These are phyloP conservation scores for Silurus aristotelis DNA, from an alignment of 2,797 vertebrate genomes.

Conservation along the genomic window DNA sequence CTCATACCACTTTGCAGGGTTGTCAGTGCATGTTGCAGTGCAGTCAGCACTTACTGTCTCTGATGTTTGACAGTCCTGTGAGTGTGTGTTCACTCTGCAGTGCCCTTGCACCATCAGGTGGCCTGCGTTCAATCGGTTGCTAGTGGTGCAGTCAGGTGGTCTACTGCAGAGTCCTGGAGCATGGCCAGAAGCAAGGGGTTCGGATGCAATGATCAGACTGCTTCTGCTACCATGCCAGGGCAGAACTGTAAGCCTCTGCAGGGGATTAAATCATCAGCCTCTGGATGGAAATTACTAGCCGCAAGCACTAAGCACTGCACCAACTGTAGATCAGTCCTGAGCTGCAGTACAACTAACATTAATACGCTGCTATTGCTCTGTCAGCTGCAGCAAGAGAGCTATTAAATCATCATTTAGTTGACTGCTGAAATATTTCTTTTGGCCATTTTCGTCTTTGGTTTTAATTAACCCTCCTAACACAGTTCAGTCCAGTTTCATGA, in stretches of 20 bases:
- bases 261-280: slow-evolving; percentile 52
- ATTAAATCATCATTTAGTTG: background rate
- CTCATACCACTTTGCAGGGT: slow-evolving; percentile 11
- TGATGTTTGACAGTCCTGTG: slow-evolving; percentile 37
- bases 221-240: slow-evolving; percentile 48
- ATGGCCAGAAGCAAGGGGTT: slow-evolving; percentile 47
- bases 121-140: slow-evolving; percentile 50
- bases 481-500: background rate
- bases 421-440: slow-evolving; percentile 7
- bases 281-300: slow-evolving; percentile 25
- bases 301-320: slow-evolving; percentile 32
- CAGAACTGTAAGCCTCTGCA: slow-evolving; percentile 50
- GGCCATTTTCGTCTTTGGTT: background rate
- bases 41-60: slow-evolving; percentile 27
- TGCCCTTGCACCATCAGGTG: slow-evolving; percentile 49
- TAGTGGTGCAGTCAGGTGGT: slow-evolving; percentile 37
- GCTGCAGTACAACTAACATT: background rate
- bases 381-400: background rate
- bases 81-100: slow-evolving; percentile 49
- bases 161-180: slow-evolving; percentile 56
- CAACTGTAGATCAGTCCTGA: slow-evolving; percentile 32
- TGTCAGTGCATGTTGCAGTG: slow-evolving; percentile 23
- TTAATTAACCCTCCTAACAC: background rate
- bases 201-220: slow-evolving; percentile 48
- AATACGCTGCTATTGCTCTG: slow-evolving; percentile 9